phyloP scores from a whole-genome alignment of 2,888 invertebrate species.

The Pseudococcus longispinus region DNA sequence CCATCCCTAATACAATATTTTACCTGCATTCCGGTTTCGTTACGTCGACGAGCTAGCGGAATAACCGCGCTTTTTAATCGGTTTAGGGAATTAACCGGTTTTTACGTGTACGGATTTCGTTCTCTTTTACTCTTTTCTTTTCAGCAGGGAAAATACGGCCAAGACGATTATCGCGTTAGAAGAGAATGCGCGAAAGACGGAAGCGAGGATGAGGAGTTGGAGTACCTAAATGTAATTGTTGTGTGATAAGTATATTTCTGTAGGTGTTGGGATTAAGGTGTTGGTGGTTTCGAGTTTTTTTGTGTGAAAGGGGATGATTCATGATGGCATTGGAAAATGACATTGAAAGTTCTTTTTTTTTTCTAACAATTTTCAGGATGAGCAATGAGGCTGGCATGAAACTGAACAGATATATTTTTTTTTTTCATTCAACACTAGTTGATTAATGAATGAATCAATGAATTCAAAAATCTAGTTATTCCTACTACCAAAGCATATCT shows the following conservation, averaged over 20 bases:
- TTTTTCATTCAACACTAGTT: too few species aligned
- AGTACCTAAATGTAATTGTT: neutral
- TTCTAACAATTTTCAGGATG: too few species aligned
- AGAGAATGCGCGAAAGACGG: neutral
- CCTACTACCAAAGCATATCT: too few species aligned
- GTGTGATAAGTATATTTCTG: neutral
- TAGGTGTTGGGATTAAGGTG: neutral
- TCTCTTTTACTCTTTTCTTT: neutral
- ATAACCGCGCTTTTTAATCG: neutral
- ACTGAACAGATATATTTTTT: too few species aligned
- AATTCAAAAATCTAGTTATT: too few species aligned
- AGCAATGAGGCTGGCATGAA: too few species aligned
- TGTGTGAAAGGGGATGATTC: too few species aligned
- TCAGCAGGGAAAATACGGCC: neutral
- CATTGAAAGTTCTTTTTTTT: too few species aligned
- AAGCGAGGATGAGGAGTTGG: neutral
- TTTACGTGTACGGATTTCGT: neutral
- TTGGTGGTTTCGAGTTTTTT: neutral
- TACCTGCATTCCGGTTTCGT: slow-evolving; percentile 7
- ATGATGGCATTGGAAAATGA: too few species aligned
- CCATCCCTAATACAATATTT: slow-evolving; percentile 39
- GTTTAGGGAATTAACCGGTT: neutral
- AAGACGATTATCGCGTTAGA: neutral
- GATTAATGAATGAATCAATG: too few species aligned
- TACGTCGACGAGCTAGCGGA: neutral